These are phyloP conservation scores for Drosophila arawakana DNA, from an alignment of 1,140 invertebrate genomes.

Conservation along the genomic window DNA sequence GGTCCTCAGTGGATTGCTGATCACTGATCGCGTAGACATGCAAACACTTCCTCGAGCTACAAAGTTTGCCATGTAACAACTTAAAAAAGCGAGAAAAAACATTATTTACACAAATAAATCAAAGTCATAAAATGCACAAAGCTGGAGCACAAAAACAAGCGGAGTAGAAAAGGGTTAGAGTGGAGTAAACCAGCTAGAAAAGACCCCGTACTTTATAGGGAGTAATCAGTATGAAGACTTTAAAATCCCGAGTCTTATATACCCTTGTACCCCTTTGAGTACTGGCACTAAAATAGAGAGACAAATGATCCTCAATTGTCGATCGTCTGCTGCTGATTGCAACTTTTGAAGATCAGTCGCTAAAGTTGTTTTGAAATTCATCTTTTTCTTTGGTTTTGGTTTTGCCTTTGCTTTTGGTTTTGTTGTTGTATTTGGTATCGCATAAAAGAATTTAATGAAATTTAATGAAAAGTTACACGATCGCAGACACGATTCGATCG, in stretches of 20 bases:
- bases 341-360: slow-evolving; percentile 45
- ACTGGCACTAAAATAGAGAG: too few relatives aligned
- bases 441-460: slow-evolving; percentile 83
- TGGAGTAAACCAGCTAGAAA: too few relatives aligned
- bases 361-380: slow-evolving; percentile 45
- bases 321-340: slow-evolving; percentile 23
- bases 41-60: slow-evolving; percentile 69
- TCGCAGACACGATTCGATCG: slow-evolving; percentile 67
- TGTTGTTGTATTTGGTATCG: slow-evolving; percentile 64
- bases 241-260: too few relatives aligned
- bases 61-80: slow-evolving; percentile 65
- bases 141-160: slow-evolving; percentile 33
- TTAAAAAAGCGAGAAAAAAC: slow-evolving; percentile 43
- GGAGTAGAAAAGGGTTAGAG: too few relatives aligned
- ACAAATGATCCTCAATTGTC: slow-evolving; percentile 3
- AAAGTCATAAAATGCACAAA: slow-evolving; percentile 74
- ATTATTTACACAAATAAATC: slow-evolving; percentile 81
- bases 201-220: too few relatives aligned
- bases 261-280: too few relatives aligned
- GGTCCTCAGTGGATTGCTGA: slow-evolving; percentile 12
- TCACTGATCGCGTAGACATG: slow-evolving; percentile 47
- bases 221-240: too few relatives aligned
- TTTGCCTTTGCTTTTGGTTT: slow-evolving; percentile 35
- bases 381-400: background rate
- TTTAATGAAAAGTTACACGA: slow-evolving; percentile 82